Evolutionary conservation across 2,888 invertebrate species (phyloP).

Genomic region (Helleia helle): DNA sequence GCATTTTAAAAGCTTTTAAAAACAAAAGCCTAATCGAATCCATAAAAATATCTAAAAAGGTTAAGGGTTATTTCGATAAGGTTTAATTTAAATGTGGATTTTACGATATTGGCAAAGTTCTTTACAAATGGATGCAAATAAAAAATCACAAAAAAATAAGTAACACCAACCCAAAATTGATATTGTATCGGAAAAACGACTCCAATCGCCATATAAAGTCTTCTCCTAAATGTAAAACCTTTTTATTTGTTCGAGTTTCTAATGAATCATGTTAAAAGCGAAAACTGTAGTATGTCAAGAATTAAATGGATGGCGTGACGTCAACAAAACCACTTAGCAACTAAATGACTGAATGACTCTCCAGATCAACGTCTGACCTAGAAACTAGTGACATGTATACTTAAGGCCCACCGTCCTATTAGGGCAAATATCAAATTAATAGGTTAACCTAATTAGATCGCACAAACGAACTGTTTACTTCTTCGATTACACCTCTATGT

Average conservation of each 20-base stretch:
- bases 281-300: slow-evolving; percentile 11
- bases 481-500: slow-evolving; percentile 8
- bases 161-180: too few relatives aligned
- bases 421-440: slow-evolving; percentile 1
- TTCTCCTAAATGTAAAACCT: too few relatives aligned
- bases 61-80: not conserved
- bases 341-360: not conserved
- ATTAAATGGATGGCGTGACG: slow-evolving; percentile 4
- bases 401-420: not conserved
- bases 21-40: too few relatives aligned
- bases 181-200: too few relatives aligned
- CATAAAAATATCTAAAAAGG: too few relatives aligned
- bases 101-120: not conserved
- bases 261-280: slow-evolving; percentile 8
- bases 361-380: slow-evolving; percentile 6
- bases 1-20: too few relatives aligned
- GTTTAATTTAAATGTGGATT: not conserved
- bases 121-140: not conserved
- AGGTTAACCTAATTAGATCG: not conserved
- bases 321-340: slow-evolving; percentile 1
- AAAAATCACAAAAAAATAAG: too few relatives aligned
- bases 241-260: not conserved
- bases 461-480: slow-evolving; percentile 1
- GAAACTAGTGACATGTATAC: slow-evolving; percentile 5
- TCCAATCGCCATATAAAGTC: not conserved